These are phyloP conservation scores for Scaeva pyrastri DNA, from an alignment of 2,888 invertebrate species.

Conservation along the genomic window DNA sequence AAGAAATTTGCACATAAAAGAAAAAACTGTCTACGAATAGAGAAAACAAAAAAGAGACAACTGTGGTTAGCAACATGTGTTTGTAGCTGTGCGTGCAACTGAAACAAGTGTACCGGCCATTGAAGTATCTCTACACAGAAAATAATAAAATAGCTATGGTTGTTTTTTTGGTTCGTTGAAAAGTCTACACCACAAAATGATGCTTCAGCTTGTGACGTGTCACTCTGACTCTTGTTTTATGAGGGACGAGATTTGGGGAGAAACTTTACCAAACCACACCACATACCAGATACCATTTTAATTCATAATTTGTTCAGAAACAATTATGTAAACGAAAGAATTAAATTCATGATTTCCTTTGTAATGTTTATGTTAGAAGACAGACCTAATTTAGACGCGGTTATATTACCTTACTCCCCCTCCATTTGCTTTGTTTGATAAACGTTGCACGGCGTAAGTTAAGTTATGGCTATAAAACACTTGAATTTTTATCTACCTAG, in stretches of 20 bases:
- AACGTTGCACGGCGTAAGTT: background rate
- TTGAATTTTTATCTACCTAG: conserved; percentile 10
- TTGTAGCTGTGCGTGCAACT: conserved; percentile 59
- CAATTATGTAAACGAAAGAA: too few species aligned
- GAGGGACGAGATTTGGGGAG: background rate
- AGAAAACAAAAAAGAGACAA: conserved; percentile 58
- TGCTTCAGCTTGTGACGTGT: conserved; percentile 75
- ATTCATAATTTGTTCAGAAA: background rate
- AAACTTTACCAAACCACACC: background rate
- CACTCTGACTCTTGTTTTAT: conserved; percentile 46
- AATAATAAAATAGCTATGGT: conserved; percentile 30
- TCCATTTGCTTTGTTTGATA: background rate
- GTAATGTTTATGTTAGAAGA: too few species aligned
- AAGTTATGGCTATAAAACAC: conserved; percentile 14
- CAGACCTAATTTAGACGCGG: background rate
- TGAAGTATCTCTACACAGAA: conserved; percentile 14
- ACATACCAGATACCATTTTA: too few species aligned
- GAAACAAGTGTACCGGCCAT: conserved; percentile 76
- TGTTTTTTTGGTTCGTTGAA: conserved; percentile 15
- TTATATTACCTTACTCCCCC: background rate
- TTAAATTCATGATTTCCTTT: background rate
- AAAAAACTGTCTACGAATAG: conserved; percentile 16
- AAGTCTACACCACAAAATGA: conserved; percentile 71
- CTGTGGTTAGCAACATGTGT: conserved; percentile 69
- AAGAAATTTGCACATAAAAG: conserved; percentile 37